phyloP scores from a whole-genome alignment of 53 echinoderm and acorn worm species.

The Paelopatides confundens region DNA sequence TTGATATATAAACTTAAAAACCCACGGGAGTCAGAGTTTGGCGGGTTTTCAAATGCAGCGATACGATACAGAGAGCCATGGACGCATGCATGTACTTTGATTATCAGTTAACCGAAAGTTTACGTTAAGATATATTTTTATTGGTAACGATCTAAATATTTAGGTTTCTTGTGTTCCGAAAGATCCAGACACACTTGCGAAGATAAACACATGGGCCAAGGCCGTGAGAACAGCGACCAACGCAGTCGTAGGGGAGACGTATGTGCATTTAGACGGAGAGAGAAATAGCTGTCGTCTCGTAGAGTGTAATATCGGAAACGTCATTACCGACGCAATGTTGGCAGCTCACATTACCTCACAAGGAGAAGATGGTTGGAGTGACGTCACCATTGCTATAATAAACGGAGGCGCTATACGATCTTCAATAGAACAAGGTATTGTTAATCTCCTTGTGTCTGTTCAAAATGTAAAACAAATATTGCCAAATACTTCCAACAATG shows the following conservation, averaged over 20 bases:
- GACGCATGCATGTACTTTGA: too few relatives aligned
- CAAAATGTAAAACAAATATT: not conserved
- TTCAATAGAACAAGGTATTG: slow-evolving; percentile 76
- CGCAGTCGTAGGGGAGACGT: slow-evolving; percentile 63
- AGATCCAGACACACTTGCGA: slow-evolving; percentile 64
- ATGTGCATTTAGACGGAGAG: slow-evolving; percentile 75
- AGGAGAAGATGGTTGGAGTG: slow-evolving; percentile 84
- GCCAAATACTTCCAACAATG: too few relatives aligned
- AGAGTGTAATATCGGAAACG: slow-evolving; percentile 95
- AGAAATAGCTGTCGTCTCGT: slow-evolving; percentile 62
- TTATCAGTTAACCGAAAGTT: too few relatives aligned
- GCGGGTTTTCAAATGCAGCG: too few relatives aligned
- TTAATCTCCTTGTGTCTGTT: not conserved
- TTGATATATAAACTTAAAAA: too few relatives aligned
- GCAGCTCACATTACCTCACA: slow-evolving; percentile 65
- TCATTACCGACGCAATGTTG: slow-evolving; percentile 78
- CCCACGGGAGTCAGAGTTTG: too few relatives aligned
- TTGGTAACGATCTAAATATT: not conserved
- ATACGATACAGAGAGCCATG: too few relatives aligned
- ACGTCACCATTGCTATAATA: slow-evolving; percentile 83
- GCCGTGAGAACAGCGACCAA: slow-evolving; percentile 61
- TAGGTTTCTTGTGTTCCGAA: not conserved
- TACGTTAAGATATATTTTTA: not conserved
- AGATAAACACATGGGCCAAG: slow-evolving; percentile 73
- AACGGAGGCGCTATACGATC: slow-evolving; percentile 84